Conservation (phyloP, 2,113 vertebrate genomes). For the Misgurnus mizolepis region DNA sequence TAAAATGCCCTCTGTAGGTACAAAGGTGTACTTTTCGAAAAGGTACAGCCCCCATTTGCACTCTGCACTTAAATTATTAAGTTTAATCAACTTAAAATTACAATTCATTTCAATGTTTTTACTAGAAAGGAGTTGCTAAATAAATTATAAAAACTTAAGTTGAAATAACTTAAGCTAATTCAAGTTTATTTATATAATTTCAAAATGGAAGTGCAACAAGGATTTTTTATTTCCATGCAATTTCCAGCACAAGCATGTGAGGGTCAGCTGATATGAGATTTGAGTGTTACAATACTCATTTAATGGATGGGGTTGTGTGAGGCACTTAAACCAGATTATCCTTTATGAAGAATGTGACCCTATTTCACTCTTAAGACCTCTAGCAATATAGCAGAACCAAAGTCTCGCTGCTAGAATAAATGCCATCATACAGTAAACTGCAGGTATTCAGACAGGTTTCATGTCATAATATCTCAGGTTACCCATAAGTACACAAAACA, state of each 20-base stretch:
- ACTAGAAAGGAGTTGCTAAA: too few relatives aligned
- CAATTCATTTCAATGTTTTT: too few relatives aligned
- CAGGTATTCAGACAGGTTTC: slow-evolving; percentile 16
- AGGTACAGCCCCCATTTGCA: too few relatives aligned
- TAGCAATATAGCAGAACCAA: slow-evolving; percentile 25
- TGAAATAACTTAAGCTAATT: too few relatives aligned
- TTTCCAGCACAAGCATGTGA: slow-evolving; percentile 65
- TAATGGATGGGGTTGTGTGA: slow-evolving; percentile 45
- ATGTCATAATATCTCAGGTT: not conserved
- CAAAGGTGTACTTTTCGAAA: too few relatives aligned
- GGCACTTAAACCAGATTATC: slow-evolving; percentile 61
- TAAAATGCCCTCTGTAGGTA: too few relatives aligned
- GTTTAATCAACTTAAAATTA: too few relatives aligned
- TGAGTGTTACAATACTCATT: slow-evolving; percentile 55
- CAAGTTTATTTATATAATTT: too few relatives aligned
- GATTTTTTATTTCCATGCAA: not conserved
- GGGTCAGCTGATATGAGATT: slow-evolving; percentile 70
- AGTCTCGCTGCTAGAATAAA: slow-evolving; percentile 52
- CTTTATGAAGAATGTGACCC: slow-evolving; percentile 69
- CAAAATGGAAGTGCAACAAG: too few relatives aligned
- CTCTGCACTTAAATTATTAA: too few relatives aligned
- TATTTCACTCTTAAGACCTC: slow-evolving; percentile 48
- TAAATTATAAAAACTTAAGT: too few relatives aligned
- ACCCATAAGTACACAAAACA: not conserved
- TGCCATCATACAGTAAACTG: slow-evolving; percentile 5